phyloP scores from a whole-genome alignment of 2,113 vertebrate species.

The Cromileptes altivelis region DNA sequence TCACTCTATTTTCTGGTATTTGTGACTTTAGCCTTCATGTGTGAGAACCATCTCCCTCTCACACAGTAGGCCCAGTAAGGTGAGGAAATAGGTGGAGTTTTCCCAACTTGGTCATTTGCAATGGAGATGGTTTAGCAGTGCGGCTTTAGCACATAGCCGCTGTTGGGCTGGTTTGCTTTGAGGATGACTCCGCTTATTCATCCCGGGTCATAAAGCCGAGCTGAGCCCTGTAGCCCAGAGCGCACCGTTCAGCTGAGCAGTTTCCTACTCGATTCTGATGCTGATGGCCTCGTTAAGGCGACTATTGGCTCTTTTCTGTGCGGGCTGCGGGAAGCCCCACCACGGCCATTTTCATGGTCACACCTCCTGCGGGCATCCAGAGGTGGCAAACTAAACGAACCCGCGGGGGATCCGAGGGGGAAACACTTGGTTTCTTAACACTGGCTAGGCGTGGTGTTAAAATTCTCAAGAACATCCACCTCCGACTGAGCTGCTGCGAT shows the following conservation, averaged over 20 bases:
- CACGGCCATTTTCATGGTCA: slow-evolving; percentile 87
- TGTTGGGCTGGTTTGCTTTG: slow-evolving; percentile 76
- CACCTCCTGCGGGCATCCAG: slow-evolving; percentile 82
- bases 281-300: slow-evolving; percentile 85
- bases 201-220: slow-evolving; percentile 60
- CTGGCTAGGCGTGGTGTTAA: slow-evolving; percentile 74
- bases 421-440: slow-evolving; percentile 72
- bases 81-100: slow-evolving; percentile 79
- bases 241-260: slow-evolving; percentile 77
- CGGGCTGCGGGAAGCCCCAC: slow-evolving; percentile 71
- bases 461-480: slow-evolving; percentile 45
- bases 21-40: slow-evolving; percentile 16
- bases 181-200: slow-evolving; percentile 71
- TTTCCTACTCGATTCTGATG: slow-evolving; percentile 88
- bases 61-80: slow-evolving; percentile 55
- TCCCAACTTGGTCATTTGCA: slow-evolving; percentile 80
- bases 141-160: slow-evolving; percentile 76
- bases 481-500: slow-evolving; percentile 48
- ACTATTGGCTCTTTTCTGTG: slow-evolving; percentile 75
- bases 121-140: slow-evolving; percentile 73
- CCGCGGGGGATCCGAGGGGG: slow-evolving; percentile 63
- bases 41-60: slow-evolving; percentile 28
- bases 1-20: neutral
- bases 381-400: slow-evolving; percentile 86
- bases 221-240: slow-evolving; percentile 61